Conservation (phyloP, 2,888 invertebrate species). For the Drosophila anomalata region DNA sequence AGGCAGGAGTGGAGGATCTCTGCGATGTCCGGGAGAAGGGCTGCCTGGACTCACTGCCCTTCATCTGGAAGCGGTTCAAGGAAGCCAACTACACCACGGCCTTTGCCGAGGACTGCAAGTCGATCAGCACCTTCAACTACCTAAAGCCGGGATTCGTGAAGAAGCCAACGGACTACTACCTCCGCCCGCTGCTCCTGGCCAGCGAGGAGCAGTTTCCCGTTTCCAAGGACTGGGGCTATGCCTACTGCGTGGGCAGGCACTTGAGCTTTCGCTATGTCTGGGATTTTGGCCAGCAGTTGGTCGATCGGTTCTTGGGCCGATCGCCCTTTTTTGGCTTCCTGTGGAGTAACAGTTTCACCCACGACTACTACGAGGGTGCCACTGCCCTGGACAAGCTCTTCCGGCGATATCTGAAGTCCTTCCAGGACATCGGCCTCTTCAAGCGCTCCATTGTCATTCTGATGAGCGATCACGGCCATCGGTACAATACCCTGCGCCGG, state of each 20-base stretch:
- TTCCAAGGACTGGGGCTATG: conserved; percentile 84
- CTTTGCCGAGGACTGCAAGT: conserved; percentile 89
- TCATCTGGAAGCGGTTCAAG: conserved; percentile 90
- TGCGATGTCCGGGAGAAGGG: conserved; percentile 84
- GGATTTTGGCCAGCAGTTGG: conserved; percentile 88
- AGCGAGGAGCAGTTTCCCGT: conserved; percentile 85
- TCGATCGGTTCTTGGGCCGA: conserved; percentile 85
- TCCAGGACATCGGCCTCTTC: conserved; percentile 85
- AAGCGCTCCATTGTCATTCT: conserved; percentile 87
- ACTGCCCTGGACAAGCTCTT: conserved; percentile 87
- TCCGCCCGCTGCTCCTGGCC: conserved; percentile 88
- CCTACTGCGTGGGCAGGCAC: conserved; percentile 86
- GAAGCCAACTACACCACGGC: conserved; percentile 89
- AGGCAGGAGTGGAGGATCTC: conserved; percentile 83
- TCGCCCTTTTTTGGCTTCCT: conserved; percentile 89
- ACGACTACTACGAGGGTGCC: conserved; percentile 87
- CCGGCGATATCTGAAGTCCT: conserved; percentile 85
- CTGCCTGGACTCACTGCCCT: conserved; percentile 87
- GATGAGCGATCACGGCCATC: conserved; percentile 90
- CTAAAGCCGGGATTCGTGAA: conserved; percentile 87
- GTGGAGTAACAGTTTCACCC: conserved; percentile 90
- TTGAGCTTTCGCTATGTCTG: conserved; percentile 87
- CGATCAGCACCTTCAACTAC: conserved; percentile 88
- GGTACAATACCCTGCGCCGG: conserved; percentile 88
- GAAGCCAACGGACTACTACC: conserved; percentile 91